These are phyloP conservation scores for Molorchus minor DNA, from an alignment of 2,888 invertebrate species.

Conservation along the genomic window DNA sequence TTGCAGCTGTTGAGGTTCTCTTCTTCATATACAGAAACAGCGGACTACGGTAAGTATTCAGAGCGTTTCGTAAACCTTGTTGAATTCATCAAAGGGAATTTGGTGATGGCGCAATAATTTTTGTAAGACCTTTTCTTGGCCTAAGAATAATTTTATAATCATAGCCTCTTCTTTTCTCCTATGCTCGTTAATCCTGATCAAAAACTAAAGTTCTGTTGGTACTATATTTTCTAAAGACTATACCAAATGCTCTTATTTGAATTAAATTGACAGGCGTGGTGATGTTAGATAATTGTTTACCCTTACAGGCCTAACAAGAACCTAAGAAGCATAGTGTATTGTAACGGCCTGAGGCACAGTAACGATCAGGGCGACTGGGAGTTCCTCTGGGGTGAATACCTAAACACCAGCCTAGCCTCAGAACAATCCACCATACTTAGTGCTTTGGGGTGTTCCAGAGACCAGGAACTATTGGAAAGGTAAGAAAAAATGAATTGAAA, in stretches of 20 bases:
- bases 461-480: slow-evolving; percentile 7
- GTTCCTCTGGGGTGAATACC: slow-evolving; percentile 15
- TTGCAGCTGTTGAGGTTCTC: slow-evolving; percentile 58
- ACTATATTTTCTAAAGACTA: too few relatives aligned
- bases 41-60: slow-evolving; percentile 9
- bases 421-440: slow-evolving; percentile 7
- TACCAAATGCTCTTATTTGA: too few relatives aligned
- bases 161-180: too few relatives aligned
- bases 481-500: not conserved
- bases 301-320: slow-evolving; percentile 15
- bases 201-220: too few relatives aligned
- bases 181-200: too few relatives aligned
- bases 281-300: too few relatives aligned
- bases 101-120: too few relatives aligned
- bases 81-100: too few relatives aligned
- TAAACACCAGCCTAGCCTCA: not conserved
- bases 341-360: slow-evolving; percentile 17
- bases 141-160: too few relatives aligned
- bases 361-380: slow-evolving; percentile 15
- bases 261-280: not conserved
- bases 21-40: slow-evolving; percentile 15
- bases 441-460: slow-evolving; percentile 10
- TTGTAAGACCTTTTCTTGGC: too few relatives aligned
- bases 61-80: too few relatives aligned
- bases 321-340: slow-evolving; percentile 10